These are phyloP conservation scores for Formica selysi DNA, from an alignment of 1,140 invertebrate genomes.

Conservation along the genomic window DNA sequence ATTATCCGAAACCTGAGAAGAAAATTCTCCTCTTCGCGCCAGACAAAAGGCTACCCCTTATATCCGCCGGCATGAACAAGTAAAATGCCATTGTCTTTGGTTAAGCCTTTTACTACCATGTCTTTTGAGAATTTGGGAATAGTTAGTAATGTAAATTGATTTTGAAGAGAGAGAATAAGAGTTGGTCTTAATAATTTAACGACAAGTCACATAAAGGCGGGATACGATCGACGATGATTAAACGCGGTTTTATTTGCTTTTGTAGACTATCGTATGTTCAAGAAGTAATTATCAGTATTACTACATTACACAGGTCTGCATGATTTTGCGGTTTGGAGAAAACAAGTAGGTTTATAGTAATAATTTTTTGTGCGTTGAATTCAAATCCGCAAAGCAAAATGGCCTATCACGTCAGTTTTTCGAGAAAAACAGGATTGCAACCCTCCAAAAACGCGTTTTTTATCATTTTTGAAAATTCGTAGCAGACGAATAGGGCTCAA, in stretches of 20 bases:
- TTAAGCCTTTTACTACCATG: conserved; percentile 5
- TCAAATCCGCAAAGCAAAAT: no score
- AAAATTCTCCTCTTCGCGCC: background rate
- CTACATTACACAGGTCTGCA: no score
- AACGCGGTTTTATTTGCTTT: conserved; percentile 41
- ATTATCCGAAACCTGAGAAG: conserved; percentile 54
- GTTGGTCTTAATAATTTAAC: conserved; percentile 8
- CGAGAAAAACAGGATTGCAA: no score
- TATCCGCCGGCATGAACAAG: background rate
- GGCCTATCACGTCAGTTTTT: no score
- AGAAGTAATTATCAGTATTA: conserved; percentile 44
- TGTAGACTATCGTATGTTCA: conserved; percentile 11
- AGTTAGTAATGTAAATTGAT: background rate
- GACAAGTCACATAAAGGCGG: background rate
- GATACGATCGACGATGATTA: conserved; percentile 19
- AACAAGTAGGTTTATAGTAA: no score
- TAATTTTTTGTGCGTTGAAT: no score
- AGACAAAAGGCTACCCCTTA: conserved; percentile 15
- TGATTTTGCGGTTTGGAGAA: no score
- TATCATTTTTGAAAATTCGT: no score
- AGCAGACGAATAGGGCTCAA: no score
- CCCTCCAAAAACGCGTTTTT: no score
- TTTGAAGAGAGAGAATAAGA: background rate
- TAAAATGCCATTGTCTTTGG: conserved; percentile 16
- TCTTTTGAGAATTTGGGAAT: conserved; percentile 7